phyloP scores from a whole-genome alignment of 2,888 invertebrate genomes.

The Sepioteuthis lessoniana region DNA sequence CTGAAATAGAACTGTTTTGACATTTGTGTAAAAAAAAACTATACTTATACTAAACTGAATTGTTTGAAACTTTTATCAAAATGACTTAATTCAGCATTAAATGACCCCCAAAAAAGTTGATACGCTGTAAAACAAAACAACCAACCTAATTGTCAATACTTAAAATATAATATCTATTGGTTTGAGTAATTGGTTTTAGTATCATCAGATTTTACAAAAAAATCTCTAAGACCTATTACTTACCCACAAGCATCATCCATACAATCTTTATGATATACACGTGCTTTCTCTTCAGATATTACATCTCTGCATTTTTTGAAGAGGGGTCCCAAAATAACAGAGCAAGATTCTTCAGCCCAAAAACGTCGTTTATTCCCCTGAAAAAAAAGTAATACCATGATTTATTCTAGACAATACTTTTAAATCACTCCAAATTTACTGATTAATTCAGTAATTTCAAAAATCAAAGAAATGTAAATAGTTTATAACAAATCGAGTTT shows the following conservation, averaged over 20 bases:
- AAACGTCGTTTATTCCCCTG: constrained; percentile 43
- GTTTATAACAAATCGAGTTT: too few relatives aligned
- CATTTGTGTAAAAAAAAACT: too few relatives aligned
- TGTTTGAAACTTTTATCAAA: too few relatives aligned
- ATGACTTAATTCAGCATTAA: too few relatives aligned
- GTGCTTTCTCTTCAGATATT: constrained; percentile 50
- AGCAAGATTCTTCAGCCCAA: constrained; percentile 86
- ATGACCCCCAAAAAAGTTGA: too few relatives aligned
- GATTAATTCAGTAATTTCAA: too few relatives aligned
- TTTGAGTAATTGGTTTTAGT: not conserved
- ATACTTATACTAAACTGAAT: too few relatives aligned
- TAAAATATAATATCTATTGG: not conserved
- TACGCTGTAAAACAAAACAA: too few relatives aligned
- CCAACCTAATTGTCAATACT: too few relatives aligned
- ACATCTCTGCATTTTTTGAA: constrained; percentile 56
- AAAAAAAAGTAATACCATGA: not conserved
- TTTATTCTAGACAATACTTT: not conserved
- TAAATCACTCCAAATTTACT: too few relatives aligned
- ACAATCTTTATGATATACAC: constrained; percentile 76
- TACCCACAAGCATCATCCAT: constrained; percentile 83
- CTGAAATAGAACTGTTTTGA: too few relatives aligned
- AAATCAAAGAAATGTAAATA: too few relatives aligned
- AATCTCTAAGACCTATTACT: not conserved
- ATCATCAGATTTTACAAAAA: not conserved
- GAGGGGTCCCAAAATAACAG: constrained; percentile 66